Conservation (phyloP, 1,140 invertebrate species). For the Amphibalanus amphitrite region DNA sequence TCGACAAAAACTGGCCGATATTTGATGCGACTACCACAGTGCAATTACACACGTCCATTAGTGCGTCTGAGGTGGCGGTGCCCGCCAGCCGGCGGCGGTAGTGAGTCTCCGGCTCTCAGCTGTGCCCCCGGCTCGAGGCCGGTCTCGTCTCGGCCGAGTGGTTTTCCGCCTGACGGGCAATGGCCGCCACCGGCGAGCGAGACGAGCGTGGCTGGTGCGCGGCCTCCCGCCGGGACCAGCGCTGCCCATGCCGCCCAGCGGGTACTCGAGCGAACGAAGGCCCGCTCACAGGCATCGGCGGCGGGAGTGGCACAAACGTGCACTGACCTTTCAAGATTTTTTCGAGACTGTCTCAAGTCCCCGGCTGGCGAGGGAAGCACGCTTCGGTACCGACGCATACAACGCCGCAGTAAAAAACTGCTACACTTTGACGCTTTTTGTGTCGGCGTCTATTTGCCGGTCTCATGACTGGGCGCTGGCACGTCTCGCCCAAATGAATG, state of each 20-base stretch:
- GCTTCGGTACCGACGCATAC: background rate
- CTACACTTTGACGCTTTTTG: background rate
- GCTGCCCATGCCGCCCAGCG: too few species aligned
- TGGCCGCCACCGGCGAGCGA: too few species aligned
- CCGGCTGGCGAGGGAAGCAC: background rate
- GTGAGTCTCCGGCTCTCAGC: background rate
- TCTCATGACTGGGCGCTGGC: background rate
- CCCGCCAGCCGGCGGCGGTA: too few species aligned
- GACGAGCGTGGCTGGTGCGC: background rate
- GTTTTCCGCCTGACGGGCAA: background rate
- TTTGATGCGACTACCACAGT: background rate
- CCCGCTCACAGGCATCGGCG: too few species aligned
- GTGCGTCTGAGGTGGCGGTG: background rate
- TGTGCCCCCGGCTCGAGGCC: background rate
- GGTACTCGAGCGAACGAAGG: too few species aligned
- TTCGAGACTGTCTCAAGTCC: too few species aligned
- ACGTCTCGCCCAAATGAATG: background rate
- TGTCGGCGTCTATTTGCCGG: background rate
- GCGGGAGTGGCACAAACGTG: too few species aligned
- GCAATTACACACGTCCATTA: background rate
- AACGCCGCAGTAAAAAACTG: background rate
- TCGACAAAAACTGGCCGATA: background rate
- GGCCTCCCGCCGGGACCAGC: too few species aligned
- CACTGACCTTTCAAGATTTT: too few species aligned
- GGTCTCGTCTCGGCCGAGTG: background rate